phyloP scores from a whole-genome alignment of 2,797 vertebrate species.

The Anguilla pacifica region DNA sequence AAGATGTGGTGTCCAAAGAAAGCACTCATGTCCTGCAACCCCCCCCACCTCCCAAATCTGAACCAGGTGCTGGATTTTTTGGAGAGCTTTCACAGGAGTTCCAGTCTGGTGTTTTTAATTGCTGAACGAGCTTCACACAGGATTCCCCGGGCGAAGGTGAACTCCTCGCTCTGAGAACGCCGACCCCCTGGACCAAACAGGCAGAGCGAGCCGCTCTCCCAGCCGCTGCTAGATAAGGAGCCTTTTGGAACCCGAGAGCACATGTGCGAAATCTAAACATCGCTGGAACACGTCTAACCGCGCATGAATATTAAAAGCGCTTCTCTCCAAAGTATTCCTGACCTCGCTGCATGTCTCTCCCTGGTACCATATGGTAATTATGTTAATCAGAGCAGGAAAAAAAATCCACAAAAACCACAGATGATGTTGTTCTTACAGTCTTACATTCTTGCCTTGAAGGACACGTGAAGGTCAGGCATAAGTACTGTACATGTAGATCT shows the following conservation, averaged over 20 bases:
- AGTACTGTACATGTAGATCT: background rate
- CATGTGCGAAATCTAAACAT: background rate
- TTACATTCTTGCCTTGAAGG: background rate
- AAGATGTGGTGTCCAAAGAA: slow-evolving; percentile 67
- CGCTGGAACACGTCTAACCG: background rate
- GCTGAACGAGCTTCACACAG: slow-evolving; percentile 54
- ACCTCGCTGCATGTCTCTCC: background rate
- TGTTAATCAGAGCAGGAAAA: background rate
- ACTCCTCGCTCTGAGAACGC: background rate
- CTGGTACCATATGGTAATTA: slow-evolving; percentile 5
- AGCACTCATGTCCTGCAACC: slow-evolving; percentile 56
- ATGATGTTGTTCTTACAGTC: background rate
- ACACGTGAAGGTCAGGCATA: background rate
- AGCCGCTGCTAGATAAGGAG: slow-evolving; percentile 2
- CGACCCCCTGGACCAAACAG: background rate
- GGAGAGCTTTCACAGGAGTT: slow-evolving; percentile 67
- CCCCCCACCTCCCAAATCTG: slow-evolving; percentile 52
- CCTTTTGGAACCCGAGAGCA: background rate
- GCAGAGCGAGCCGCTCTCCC: background rate
- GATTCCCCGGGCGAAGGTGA: slow-evolving; percentile 36
- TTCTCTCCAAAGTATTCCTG: background rate
- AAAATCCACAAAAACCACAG: background rate
- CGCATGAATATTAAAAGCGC: background rate
- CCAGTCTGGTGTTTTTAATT: slow-evolving; percentile 60
- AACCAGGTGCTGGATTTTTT: slow-evolving; percentile 72